Evolutionary conservation across 2,797 vertebrate species (phyloP).

Genomic region (Pseudocheirus occidentalis): DNA sequence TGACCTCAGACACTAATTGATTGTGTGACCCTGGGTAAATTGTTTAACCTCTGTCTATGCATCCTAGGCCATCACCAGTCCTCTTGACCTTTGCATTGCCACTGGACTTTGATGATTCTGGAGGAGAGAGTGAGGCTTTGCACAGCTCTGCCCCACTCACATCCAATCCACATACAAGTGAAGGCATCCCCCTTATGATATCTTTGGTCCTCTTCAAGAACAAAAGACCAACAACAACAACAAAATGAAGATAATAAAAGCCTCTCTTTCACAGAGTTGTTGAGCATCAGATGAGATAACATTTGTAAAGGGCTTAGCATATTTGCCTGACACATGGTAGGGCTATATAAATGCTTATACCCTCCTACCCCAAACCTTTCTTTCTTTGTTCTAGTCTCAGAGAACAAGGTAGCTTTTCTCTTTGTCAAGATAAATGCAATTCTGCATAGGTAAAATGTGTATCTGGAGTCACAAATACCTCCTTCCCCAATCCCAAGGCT

Average conservation of each 20-base stretch:
- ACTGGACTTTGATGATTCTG: no score
- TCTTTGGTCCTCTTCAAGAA: neutral
- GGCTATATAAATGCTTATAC: neutral
- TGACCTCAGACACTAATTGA: neutral
- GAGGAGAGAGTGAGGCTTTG: no score
- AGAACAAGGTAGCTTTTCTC: neutral
- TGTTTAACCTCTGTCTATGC: neutral
- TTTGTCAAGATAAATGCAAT: neutral
- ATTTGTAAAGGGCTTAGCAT: neutral
- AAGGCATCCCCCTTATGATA: neutral
- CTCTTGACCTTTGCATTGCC: no score
- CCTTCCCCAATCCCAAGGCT: neutral
- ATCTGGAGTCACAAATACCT: neutral
- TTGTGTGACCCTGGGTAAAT: neutral
- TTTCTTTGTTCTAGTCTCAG: neutral
- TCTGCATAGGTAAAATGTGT: neutral
- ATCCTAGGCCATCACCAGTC: neutral
- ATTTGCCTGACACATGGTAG: neutral
- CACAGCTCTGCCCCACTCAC: neutral
- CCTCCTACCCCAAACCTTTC: neutral
- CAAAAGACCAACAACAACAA: neutral
- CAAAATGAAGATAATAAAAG: neutral
- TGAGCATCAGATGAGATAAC: neutral
- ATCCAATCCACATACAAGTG: neutral
- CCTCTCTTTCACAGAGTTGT: neutral